These are phyloP conservation scores for Cryptophagus acutangulus DNA, from an alignment of 2,888 invertebrate genomes.

Conservation along the genomic window DNA sequence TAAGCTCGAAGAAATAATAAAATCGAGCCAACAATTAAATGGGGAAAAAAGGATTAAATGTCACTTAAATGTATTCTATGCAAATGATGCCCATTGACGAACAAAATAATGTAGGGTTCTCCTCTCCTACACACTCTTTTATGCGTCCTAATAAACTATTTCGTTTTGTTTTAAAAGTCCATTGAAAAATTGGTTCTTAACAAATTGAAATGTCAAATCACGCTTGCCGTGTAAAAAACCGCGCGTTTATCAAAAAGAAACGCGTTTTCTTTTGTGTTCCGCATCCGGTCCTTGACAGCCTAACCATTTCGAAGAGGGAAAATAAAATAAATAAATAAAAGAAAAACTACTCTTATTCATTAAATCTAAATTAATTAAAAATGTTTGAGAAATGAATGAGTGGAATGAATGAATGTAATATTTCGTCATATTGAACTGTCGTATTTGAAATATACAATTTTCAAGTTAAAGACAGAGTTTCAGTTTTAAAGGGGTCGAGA, in stretches of 20 bases:
- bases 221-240: constrained; percentile 25
- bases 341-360: no score
- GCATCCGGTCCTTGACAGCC: no score
- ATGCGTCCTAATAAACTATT: constrained; percentile 23
- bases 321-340: no score
- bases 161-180: constrained; percentile 19
- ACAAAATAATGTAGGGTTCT: background rate
- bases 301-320: no score
- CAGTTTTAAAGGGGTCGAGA: constrained; percentile 24
- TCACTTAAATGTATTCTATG: background rate
- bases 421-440: constrained; percentile 5
- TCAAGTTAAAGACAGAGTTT: constrained; percentile 4
- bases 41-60: constrained; percentile 1
- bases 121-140: constrained; percentile 38
- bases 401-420: constrained; percentile 3
- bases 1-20: background rate
- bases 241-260: no score
- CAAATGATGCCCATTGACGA: constrained; percentile 2
- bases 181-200: constrained; percentile 26
- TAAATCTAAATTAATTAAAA: no score
- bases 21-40: background rate
- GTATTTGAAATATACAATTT: constrained; percentile 7
- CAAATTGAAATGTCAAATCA: constrained; percentile 22
- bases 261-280: no score
- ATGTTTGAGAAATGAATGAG: constrained; percentile 1